Evolutionary conservation across 2,113 vertebrate genomes (phyloP).

Genomic region (Alethe diademata): DNA sequence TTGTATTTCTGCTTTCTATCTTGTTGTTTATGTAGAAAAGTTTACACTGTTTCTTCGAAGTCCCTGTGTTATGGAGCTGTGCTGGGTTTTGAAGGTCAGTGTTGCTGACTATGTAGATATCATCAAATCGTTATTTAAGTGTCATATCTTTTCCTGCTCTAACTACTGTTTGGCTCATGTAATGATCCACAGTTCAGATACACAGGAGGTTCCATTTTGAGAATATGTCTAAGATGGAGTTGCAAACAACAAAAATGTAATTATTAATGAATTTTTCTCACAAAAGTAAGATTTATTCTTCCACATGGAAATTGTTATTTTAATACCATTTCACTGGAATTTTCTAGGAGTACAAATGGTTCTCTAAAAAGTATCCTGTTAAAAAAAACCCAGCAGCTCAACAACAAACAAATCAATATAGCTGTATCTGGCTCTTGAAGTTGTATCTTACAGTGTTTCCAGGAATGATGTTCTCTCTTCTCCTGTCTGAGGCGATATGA

Average conservation of each 20-base stretch:
- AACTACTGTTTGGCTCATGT: not conserved
- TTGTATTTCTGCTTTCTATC: not conserved
- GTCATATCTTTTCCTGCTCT: not conserved
- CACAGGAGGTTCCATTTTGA: not conserved
- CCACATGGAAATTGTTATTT: not conserved
- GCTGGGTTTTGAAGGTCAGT: not conserved
- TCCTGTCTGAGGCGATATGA: not conserved
- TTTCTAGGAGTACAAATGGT: not conserved
- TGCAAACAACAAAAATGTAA: not conserved
- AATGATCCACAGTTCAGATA: not conserved
- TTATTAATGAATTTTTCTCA: not conserved
- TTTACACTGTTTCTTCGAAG: not conserved
- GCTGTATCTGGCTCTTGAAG: not conserved
- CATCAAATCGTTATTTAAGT: not conserved
- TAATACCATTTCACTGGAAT: not conserved
- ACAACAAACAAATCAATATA: not conserved
- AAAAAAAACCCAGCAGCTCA: not conserved
- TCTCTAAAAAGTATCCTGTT: not conserved
- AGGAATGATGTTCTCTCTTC: not conserved
- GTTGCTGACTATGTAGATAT: not conserved
- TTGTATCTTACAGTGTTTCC: not conserved
- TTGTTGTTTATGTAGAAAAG: not conserved
- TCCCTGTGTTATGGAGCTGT: not conserved
- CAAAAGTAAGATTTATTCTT: not conserved
- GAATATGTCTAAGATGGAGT: not conserved